A percentile compares a stretch with the other conserved stretches of the same genome.
These are phyloP conservation scores for Ephestia elutella DNA, from an alignment of 1,140 invertebrate species.

Conservation along the genomic window DNA sequence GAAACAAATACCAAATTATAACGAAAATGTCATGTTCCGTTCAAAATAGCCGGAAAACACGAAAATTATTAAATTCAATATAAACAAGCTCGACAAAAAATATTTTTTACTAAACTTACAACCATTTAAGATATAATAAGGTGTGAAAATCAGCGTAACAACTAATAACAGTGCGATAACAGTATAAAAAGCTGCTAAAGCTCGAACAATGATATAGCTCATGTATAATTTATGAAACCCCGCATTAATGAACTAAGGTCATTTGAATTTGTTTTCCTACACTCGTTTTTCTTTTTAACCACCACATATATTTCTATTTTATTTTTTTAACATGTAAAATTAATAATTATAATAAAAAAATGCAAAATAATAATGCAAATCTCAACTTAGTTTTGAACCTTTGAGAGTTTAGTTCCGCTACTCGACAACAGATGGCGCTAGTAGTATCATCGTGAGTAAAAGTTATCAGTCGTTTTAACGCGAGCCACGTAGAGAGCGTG, in stretches of 20 bases:
- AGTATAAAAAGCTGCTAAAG: conserved; percentile 46
- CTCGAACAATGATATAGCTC: conserved; percentile 51
- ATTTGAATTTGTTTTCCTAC: conserved; percentile 54
- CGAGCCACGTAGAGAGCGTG: conserved; percentile 31
- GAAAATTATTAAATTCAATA: background rate
- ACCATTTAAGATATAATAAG: background rate
- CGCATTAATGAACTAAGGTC: conserved; percentile 67
- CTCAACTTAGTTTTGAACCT: conserved; percentile 25
- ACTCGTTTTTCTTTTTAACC: conserved; percentile 21
- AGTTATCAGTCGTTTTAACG: conserved; percentile 27
- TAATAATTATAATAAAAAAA: background rate
- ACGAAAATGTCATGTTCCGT: too few relatives aligned
- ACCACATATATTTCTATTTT: conserved; percentile 13
- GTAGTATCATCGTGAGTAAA: conserved; percentile 16
- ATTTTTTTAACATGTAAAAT: background rate
- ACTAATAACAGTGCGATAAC: conserved; percentile 16
- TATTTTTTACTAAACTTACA: background rate
- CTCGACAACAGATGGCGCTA: conserved; percentile 51
- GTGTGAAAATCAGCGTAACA: conserved; percentile 4
- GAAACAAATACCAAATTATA: too few relatives aligned
- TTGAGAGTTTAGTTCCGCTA: conserved; percentile 43
- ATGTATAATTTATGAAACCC: conserved; percentile 61
- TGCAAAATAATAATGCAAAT: conserved; percentile 12
- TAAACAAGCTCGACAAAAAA: background rate
- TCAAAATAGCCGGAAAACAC: too few relatives aligned